Evolutionary conservation across 2,797 vertebrate species (phyloP).

Genomic region (Falco rusticolus): DNA sequence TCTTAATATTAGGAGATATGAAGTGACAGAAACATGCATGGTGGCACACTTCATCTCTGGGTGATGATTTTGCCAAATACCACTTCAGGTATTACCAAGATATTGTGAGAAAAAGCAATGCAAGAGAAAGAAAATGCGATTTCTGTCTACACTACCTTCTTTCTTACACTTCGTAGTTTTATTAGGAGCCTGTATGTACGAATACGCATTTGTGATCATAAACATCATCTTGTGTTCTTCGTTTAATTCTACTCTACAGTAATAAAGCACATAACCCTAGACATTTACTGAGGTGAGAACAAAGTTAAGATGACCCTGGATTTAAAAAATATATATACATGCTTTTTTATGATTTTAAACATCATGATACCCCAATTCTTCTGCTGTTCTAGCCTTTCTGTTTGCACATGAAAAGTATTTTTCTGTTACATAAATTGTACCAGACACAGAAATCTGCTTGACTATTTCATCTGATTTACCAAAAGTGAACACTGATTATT

Average conservation of each 20-base stretch:
- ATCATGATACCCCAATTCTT: neutral
- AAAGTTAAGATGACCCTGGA: neutral
- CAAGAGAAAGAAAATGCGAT: neutral
- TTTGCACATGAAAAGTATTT: neutral
- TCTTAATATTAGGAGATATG: neutral
- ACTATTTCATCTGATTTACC: constrained; percentile 42
- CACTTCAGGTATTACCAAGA: neutral
- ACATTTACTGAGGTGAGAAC: neutral
- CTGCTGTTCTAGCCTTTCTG: neutral
- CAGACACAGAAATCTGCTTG: constrained; percentile 23
- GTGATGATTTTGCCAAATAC: neutral
- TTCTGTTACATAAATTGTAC: neutral
- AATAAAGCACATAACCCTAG: neutral
- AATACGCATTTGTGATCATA: neutral
- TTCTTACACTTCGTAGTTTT: neutral
- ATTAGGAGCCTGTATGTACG: neutral
- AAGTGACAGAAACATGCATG: neutral
- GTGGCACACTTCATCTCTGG: neutral
- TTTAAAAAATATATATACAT: neutral
- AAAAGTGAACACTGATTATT: constrained; percentile 63
- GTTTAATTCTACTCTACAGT: neutral
- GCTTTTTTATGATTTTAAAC: neutral
- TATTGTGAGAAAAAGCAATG: neutral
- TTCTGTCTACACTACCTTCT: neutral
- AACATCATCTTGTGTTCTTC: neutral